Conservation (phyloP, 2,113 vertebrate species). For the Caretta caretta region DNA sequence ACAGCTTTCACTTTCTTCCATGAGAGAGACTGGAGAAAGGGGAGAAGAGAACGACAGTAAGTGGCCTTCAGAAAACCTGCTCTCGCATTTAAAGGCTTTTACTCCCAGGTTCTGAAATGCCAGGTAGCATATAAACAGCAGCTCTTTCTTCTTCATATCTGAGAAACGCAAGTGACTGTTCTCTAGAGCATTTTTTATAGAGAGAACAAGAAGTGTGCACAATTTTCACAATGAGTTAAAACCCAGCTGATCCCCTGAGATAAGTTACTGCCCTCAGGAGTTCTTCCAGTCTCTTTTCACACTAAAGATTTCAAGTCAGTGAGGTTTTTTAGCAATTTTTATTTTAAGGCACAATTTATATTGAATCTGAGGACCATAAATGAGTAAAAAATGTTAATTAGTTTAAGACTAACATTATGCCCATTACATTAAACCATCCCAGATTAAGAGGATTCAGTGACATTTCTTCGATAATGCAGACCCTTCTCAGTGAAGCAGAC, state of each 20-base stretch:
- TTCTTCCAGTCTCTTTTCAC: not conserved
- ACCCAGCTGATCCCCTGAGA: not conserved
- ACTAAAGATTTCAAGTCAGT: not conserved
- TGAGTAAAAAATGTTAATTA: not conserved
- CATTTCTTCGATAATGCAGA: not conserved
- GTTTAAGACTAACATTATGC: not conserved
- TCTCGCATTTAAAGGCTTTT: not conserved
- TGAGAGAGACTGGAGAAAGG: fast-evolving
- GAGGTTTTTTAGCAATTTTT: not conserved
- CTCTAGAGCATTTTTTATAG: fast-evolving
- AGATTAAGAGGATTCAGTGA: not conserved
- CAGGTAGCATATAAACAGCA: not conserved
- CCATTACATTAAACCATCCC: not conserved
- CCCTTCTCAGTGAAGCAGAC: not conserved
- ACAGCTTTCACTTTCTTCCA: not conserved
- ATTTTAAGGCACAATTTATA: not conserved
- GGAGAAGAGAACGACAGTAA: not conserved
- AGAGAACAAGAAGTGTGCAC: not conserved
- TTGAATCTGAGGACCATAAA: not conserved
- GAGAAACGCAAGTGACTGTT: not conserved
- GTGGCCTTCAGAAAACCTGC: not conserved
- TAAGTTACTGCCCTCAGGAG: not conserved
- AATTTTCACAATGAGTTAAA: fast-evolving
- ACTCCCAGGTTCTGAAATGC: not conserved
- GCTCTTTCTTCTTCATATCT: not conserved